Conservation (phyloP, 2,113 vertebrate genomes). For the Channa argus region DNA sequence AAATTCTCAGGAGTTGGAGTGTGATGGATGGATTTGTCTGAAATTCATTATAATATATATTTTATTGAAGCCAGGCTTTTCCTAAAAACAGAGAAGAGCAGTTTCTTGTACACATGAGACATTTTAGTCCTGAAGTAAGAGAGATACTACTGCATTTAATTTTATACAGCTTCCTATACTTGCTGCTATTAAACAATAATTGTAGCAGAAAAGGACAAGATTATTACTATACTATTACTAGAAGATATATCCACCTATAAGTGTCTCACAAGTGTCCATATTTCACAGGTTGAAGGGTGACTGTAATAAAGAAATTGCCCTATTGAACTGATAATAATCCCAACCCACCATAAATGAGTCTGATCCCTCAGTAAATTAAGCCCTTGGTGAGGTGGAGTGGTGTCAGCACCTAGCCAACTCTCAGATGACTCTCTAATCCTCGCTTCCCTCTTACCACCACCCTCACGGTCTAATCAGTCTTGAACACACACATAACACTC, state of each 20-base stretch:
- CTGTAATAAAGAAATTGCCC: conserved; percentile 80
- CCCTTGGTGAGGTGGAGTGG: conserved; percentile 83
- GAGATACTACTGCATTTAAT: conserved; percentile 22
- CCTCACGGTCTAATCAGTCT: conserved; percentile 84
- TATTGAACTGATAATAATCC: conserved; percentile 84
- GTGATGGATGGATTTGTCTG: conserved; percentile 20
- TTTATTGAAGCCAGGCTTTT: conserved; percentile 10
- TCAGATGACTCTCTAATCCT: conserved; percentile 84
- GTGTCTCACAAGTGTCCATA: conserved; percentile 73
- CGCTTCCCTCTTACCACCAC: conserved; percentile 75
- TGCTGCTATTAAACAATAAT: conserved; percentile 37
- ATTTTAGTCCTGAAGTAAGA: background rate
- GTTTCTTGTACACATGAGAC: background rate
- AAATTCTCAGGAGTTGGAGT: conserved; percentile 1
- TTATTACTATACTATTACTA: conserved; percentile 32
- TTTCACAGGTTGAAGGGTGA: conserved; percentile 75
- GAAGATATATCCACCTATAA: conserved; percentile 52
- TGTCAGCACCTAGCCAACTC: conserved; percentile 86
- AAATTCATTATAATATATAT: conserved; percentile 5
- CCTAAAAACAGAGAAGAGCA: background rate
- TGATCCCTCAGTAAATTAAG: conserved; percentile 84
- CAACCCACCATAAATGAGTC: conserved; percentile 81
- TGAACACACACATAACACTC: conserved; percentile 75
- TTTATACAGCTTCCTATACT: conserved; percentile 10
- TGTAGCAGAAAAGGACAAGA: conserved; percentile 27